A percentile compares a stretch with the other conserved stretches of the same genome.
phyloP scores from a whole-genome alignment of 2,797 vertebrate species.

The Danio tinwini region DNA sequence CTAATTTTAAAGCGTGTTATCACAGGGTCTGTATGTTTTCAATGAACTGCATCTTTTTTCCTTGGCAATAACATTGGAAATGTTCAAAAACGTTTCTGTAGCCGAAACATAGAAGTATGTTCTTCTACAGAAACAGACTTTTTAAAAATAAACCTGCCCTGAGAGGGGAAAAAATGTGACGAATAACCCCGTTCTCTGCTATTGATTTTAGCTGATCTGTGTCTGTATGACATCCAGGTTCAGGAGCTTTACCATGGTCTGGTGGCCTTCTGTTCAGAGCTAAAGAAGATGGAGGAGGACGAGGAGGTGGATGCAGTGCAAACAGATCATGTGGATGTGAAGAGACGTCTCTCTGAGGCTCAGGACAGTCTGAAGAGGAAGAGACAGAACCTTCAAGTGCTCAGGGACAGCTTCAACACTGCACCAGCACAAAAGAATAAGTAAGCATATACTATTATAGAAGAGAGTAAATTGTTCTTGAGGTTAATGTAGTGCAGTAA shows the following conservation, averaged over 20 bases:
- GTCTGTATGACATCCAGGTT: slow-evolving; percentile 64
- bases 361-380: slow-evolving; percentile 71
- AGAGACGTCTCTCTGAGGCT: slow-evolving; percentile 69
- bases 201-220: neutral
- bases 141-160: slow-evolving; percentile 16
- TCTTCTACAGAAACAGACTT: neutral
- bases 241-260: slow-evolving; percentile 75
- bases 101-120: neutral
- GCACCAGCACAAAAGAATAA: slow-evolving; percentile 68
- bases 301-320: slow-evolving; percentile 65
- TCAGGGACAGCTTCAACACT: slow-evolving; percentile 68
- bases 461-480: neutral
- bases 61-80: neutral
- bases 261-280: slow-evolving; percentile 75
- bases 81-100: neutral
- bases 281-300: slow-evolving; percentile 72
- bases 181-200: neutral
- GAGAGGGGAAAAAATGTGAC: neutral
- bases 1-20: neutral
- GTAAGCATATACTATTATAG: slow-evolving; percentile 34
- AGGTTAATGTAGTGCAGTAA: neutral
- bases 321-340: slow-evolving; percentile 64
- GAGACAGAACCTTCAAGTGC: slow-evolving; percentile 66
- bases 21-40: neutral
- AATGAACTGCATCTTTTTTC: neutral